Evolutionary conservation across 2,113 vertebrate species (phyloP), one percentile per base, ranked within the genome.

Genomic region (Chloroceryle aenea): DNA sequence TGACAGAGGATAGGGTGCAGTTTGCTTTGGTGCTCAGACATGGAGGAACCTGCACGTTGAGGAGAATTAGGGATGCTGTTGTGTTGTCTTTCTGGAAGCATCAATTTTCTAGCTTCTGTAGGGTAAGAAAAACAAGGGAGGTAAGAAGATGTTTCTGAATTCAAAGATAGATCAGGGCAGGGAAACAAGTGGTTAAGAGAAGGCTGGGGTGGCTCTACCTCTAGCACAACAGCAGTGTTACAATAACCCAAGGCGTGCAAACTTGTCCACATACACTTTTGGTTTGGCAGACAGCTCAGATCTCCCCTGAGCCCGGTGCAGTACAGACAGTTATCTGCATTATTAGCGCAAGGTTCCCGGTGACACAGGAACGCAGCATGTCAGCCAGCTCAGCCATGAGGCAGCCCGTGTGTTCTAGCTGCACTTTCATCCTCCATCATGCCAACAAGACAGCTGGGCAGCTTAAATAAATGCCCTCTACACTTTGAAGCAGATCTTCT

Each of bases 401-500:
- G 63, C 68, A 85, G 14, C 67, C 21, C n/a, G 0, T 14, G 43
- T 22, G 76, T 63, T 47, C 12, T 10, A 32, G 72, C 89, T 86
- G 68, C 68, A 52, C 42, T 95, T 77, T 43, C 52, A 61, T 47
- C 77, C 77, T 13, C 4, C 9, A 32, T 85, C 50, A 32, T 73
- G 71, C 89, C 84, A 92, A 34, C 40, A 34, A 36, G 69, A 64
- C 81, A 95, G 86, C 94, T 82, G 72, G 77, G 93, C 66, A 82
- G 67, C 66, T 79, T 56, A 58, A 94, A 75, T 63, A 89, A 93
- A 75, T 53, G 32, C 74, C 72, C 58, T 27, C 62, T 40, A 2
- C 52, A n/a, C 89, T 85, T 89, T 56, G 76, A 93, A 82, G 77
- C 71, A 87, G 86, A 53, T 77, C 62, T 95, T 90, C 80, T 85